phyloP scores from a whole-genome alignment of 1,140 invertebrate species.

The Trachelipus rathkii region DNA sequence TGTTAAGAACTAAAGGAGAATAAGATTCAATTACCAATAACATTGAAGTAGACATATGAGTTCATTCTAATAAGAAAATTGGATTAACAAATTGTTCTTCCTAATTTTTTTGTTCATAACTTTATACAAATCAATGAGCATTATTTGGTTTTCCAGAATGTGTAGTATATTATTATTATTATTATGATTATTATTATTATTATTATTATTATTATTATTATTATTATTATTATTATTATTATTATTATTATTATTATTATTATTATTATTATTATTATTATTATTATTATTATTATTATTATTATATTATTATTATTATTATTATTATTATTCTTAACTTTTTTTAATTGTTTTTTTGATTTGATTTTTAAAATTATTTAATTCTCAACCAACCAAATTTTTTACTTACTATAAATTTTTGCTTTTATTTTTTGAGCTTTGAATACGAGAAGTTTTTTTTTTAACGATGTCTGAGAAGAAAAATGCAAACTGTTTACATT shows the following conservation, averaged over 20 bases:
- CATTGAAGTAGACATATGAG: background rate
- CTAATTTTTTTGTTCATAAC: background rate
- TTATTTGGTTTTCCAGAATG: too few relatives aligned
- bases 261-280: too few relatives aligned
- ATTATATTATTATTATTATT: too few relatives aligned
- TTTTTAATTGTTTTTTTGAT: too few relatives aligned
- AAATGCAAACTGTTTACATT: conserved; percentile 50
- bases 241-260: too few relatives aligned
- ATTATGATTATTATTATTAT: too few relatives aligned
- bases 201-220: too few relatives aligned
- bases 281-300: too few relatives aligned
- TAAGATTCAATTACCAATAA: conserved; percentile 1
- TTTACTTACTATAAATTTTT: background rate
- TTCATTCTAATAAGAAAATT: background rate
- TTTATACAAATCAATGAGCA: background rate
- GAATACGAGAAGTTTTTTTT: conserved; percentile 24
- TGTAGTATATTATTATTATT: too few relatives aligned
- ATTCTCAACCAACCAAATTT: background rate
- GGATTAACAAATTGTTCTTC: background rate
- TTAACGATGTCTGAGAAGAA: background rate
- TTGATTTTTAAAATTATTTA: too few relatives aligned
- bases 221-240: too few relatives aligned
- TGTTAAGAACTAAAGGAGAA: conserved; percentile 63
- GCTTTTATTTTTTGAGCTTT: conserved; percentile 33
- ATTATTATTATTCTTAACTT: too few relatives aligned